Evolutionary conservation across 2,888 invertebrate genomes (phyloP).

Genomic region (Tenthredo livida): DNA sequence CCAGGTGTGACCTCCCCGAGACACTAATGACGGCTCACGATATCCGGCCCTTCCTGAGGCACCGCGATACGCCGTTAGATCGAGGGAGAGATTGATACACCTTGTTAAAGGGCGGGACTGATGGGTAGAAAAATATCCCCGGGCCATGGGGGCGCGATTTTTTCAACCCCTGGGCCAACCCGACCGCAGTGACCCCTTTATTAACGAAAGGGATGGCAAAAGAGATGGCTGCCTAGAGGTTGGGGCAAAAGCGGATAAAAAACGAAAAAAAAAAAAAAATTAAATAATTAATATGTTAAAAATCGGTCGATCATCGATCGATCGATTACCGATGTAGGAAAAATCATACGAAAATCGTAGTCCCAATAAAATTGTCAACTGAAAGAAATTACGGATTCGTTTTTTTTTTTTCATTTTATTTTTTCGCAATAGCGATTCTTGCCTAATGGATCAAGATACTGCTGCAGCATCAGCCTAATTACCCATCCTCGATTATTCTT

Average conservation of each 20-base stretch:
- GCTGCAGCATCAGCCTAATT: conserved; percentile 24
- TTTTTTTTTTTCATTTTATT: conserved; percentile 22
- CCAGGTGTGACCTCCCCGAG: conserved; percentile 68
- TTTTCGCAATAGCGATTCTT: conserved; percentile 48
- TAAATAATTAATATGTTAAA: background rate
- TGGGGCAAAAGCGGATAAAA: background rate
- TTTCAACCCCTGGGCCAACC: conserved; percentile 55
- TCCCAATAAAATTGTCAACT: background rate
- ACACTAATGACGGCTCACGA: conserved; percentile 63
- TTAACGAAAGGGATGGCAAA: conserved; percentile 43
- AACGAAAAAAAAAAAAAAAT: background rate
- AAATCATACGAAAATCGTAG: background rate
- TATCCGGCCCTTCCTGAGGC: conserved; percentile 53
- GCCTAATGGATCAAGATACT: background rate
- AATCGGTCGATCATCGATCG: background rate
- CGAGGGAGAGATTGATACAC: conserved; percentile 69
- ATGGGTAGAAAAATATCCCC: conserved; percentile 62
- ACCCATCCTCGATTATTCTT: conserved; percentile 39
- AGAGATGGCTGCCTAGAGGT: conserved; percentile 24
- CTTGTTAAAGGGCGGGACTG: conserved; percentile 67
- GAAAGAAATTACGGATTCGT: conserved; percentile 27
- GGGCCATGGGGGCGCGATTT: conserved; percentile 61
- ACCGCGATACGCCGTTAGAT: conserved; percentile 65
- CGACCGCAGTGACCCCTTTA: conserved; percentile 35
- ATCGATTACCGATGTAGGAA: background rate